Evolutionary conservation across 2,113 vertebrate genomes (phyloP), one percentile per base, ranked within the genome.

Genomic region (Ictalurus punctatus): DNA sequence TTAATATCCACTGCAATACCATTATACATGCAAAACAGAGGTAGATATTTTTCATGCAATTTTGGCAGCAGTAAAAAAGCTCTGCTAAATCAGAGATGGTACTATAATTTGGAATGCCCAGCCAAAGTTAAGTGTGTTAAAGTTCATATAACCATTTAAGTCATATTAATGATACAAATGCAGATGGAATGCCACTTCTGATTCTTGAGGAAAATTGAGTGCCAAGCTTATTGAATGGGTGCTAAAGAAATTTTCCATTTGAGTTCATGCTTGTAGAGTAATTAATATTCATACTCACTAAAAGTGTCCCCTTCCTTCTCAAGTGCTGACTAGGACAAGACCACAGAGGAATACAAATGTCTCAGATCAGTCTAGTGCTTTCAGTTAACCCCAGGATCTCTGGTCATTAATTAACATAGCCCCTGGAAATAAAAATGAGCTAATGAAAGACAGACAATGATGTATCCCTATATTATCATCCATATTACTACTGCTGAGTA

Each of bases 331-430:
- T 65, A 65, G 58, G 65, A 87, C 12, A 19, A 83, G 48, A 89
- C 54, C 4, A 58, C 37, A 86, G 10, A 74, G 88, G 84, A 80
- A 89, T 89, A 89, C 84, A 73, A 89, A 89, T 89, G 16, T 76
- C 74, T 44, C 25, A 13, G 52, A 1, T 59, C n/a, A 40, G 14
- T 48, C 25, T 59, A 25, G 74, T 34, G 48, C 4, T 59, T 83
- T 3, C 52, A 14, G 27, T 83, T 71, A 71, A n/a, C 27, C 1
- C 27, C 65, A 71, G 69, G 63, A 5, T 71, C n/a, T 86, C 17
- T 63, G 21, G 74, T 1, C 48, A 52, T 54, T 79, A 19, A 52
- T 79, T 79, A 79, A n/a, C 48, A 27, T n/a, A 56, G 67, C 13
- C 17, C 1, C 21, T 44, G 69, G 23, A 8, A 8, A 58, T 48